Conservation (phyloP, 1,140 invertebrate species). For the Drosophila lacertosa region DNA sequence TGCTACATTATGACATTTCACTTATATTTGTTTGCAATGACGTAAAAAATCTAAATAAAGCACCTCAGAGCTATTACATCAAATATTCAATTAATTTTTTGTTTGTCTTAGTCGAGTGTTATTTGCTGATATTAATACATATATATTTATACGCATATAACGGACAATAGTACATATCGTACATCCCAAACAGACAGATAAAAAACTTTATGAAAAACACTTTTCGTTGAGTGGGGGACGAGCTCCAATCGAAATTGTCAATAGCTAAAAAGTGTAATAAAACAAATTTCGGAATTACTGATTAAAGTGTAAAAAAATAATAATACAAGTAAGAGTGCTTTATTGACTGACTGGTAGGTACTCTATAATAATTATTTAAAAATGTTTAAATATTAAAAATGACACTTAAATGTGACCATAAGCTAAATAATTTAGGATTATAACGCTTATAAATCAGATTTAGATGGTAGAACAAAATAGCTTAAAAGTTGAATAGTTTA, state of each 20-base stretch:
- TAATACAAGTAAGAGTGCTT: not conserved
- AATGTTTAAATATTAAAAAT: no score
- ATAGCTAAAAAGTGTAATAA: constrained; percentile 39
- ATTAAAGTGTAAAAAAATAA: constrained; percentile 3
- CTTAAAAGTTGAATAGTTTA: no score
- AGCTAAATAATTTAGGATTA: no score
- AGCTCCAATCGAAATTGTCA: constrained; percentile 58
- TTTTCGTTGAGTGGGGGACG: constrained; percentile 12
- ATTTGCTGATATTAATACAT: constrained; percentile 17
- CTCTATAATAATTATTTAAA: no score
- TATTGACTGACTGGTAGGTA: not conserved
- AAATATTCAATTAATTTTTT: constrained; percentile 5
- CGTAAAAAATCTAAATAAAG: no score
- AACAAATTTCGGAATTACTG: not conserved
- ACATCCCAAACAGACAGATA: constrained; percentile 17
- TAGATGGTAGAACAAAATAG: no score
- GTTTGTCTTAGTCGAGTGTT: not conserved
- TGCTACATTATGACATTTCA: no score
- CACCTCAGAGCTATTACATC: no score
- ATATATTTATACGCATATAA: constrained; percentile 13
- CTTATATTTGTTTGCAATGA: no score
- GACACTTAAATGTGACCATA: no score
- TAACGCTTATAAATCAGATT: no score
- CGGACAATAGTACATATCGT: constrained; percentile 22
- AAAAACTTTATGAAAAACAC: constrained; percentile 39